phyloP scores from a whole-genome alignment of 2,797 vertebrate genomes.

The Mastacembelus armatus region DNA sequence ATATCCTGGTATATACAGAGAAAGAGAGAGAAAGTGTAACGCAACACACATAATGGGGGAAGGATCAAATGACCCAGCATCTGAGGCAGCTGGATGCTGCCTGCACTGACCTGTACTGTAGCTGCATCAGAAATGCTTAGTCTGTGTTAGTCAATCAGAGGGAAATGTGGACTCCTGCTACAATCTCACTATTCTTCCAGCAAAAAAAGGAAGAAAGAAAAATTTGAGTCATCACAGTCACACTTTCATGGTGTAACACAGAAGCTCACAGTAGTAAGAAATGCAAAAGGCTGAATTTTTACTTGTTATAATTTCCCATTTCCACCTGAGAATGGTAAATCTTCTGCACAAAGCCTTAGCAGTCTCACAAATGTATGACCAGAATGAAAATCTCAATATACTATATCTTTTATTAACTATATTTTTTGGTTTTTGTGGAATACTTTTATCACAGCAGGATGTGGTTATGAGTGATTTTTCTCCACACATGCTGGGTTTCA shows the following conservation, averaged over 20 bases:
- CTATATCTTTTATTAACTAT: conserved; percentile 34
- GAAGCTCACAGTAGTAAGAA: conserved; percentile 42
- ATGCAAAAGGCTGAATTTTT: conserved; percentile 54
- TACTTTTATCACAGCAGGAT: background rate
- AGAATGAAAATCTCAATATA: conserved; percentile 47
- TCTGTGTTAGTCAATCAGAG: conserved; percentile 55
- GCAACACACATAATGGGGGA: conserved; percentile 19
- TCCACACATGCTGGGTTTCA: conserved; percentile 18
- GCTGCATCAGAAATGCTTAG: conserved; percentile 46
- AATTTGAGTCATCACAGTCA: conserved; percentile 27
- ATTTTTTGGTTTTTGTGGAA: conserved; percentile 14
- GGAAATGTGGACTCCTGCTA: conserved; percentile 28
- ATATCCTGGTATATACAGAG: background rate
- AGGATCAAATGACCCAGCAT: conserved; percentile 54
- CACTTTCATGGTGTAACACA: conserved; percentile 41
- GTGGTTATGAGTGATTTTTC: conserved; percentile 32
- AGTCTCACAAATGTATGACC: conserved; percentile 59
- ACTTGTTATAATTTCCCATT: conserved; percentile 60
- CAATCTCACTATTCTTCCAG: conserved; percentile 24
- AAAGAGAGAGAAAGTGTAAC: conserved; percentile 1
- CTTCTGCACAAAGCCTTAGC: conserved; percentile 50
- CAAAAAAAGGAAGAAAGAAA: conserved; percentile 1
- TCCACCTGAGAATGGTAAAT: conserved; percentile 69
- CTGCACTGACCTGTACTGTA: conserved; percentile 65
- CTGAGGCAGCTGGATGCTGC: conserved; percentile 48